A percentile compares a stretch with the other conserved stretches of the same genome.
These are phyloP conservation scores for Drosophila ustulata DNA, from an alignment of 2,888 invertebrate genomes.

Conservation along the genomic window DNA sequence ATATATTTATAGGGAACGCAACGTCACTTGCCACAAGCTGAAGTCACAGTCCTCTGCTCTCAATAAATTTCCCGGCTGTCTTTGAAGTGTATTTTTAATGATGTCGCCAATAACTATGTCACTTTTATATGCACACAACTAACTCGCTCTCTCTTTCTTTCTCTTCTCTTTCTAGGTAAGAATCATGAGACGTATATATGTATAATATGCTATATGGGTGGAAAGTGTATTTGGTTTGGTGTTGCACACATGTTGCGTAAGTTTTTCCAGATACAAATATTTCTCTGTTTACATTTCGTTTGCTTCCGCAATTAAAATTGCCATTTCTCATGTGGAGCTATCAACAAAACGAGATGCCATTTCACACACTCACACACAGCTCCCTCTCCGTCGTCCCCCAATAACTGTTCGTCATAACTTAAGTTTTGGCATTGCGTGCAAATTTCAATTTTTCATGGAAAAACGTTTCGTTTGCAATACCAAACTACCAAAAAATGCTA, in stretches of 20 bases:
- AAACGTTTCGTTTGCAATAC: conserved; percentile 16
- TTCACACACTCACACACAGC: conserved; percentile 29
- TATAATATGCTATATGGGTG: background rate
- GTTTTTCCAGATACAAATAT: conserved; percentile 38
- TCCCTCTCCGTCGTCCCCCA: background rate
- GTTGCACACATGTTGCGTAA: conserved; percentile 59
- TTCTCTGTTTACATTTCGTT: conserved; percentile 31
- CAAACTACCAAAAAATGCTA: conserved; percentile 50
- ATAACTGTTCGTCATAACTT: conserved; percentile 53
- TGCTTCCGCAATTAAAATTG: conserved; percentile 74
- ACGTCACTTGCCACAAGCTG: conserved; percentile 32
- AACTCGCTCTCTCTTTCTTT: conserved; percentile 32
- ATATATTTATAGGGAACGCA: conserved; percentile 60
- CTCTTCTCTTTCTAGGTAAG: conserved; percentile 68
- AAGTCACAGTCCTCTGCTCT: background rate
- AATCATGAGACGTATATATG: conserved; percentile 31
- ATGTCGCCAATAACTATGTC: conserved; percentile 24
- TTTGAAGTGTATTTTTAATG: conserved; percentile 45
- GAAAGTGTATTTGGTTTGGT: conserved; percentile 8
- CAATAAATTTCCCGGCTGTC: conserved; percentile 51
- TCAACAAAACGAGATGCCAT: conserved; percentile 55
- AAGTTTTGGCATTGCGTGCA: conserved; percentile 72
- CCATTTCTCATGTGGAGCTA: conserved; percentile 67
- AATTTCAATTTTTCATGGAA: conserved; percentile 71
- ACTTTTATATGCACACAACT: conserved; percentile 34